phyloP scores from a whole-genome alignment of 2,888 invertebrate species.

The Polydrusus tereticollis region DNA sequence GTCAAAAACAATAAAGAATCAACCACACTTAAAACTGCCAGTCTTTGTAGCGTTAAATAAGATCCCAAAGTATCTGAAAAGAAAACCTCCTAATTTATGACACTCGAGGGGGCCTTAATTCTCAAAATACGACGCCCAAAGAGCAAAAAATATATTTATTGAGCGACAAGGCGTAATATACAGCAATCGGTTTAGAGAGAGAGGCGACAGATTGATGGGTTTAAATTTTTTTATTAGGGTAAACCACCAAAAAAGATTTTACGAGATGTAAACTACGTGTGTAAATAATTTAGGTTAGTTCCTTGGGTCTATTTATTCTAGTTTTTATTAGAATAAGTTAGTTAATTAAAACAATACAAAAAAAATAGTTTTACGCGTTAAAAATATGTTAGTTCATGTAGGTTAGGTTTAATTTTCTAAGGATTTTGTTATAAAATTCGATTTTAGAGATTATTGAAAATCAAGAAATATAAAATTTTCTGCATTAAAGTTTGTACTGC shows the following conservation, averaged over 20 bases:
- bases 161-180: conserved; percentile 39
- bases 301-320: too few relatives aligned
- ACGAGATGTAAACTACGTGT: conserved; percentile 33
- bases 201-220: conserved; percentile 43
- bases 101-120: conserved; percentile 36
- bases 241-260: conserved; percentile 43
- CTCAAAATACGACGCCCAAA: conserved; percentile 31
- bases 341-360: too few relatives aligned
- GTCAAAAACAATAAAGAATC: neutral
- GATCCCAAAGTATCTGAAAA: conserved; percentile 17
- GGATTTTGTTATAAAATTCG: too few relatives aligned
- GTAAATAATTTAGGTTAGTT: neutral
- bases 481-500: too few relatives aligned
- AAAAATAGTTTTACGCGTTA: too few relatives aligned
- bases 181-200: conserved; percentile 41
- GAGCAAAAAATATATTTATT: conserved; percentile 35
- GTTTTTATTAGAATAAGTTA: too few relatives aligned
- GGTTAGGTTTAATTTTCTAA: too few relatives aligned
- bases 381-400: too few relatives aligned
- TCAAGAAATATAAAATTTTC: too few relatives aligned
- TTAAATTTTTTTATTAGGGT: conserved; percentile 44
- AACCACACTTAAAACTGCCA: neutral
- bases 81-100: conserved; percentile 29
- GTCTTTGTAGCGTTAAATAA: conserved; percentile 9
- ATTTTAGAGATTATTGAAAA: too few relatives aligned